Conservation (phyloP, 2,797 vertebrate genomes). For the Psittacula echo region DNA sequence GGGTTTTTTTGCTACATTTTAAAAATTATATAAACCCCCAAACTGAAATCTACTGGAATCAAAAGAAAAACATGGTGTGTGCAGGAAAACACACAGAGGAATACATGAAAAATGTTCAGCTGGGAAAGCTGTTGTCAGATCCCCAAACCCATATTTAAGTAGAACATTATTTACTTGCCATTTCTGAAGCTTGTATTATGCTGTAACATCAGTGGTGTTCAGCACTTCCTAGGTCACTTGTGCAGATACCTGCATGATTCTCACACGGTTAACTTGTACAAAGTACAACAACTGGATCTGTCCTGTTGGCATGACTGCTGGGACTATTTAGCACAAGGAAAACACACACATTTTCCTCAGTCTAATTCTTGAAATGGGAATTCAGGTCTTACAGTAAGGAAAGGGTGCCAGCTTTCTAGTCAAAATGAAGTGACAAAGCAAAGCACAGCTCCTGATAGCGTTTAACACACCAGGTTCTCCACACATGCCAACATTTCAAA, state of each 20-base stretch:
- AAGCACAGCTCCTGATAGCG: neutral
- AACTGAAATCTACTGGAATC: neutral
- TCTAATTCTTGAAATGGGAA: neutral
- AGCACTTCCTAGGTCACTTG: neutral
- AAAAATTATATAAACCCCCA: neutral
- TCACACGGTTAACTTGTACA: rapidly evolving
- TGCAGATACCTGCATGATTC: neutral
- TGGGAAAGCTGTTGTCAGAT: neutral
- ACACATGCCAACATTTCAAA: neutral
- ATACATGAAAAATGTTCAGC: neutral
- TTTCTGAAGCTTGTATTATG: neutral
- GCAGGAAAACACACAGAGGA: neutral
- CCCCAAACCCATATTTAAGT: neutral
- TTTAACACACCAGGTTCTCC: neutral
- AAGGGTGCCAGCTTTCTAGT: neutral
- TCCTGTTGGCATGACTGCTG: neutral
- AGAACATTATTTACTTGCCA: neutral
- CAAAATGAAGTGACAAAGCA: neutral
- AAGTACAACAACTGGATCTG: neutral
- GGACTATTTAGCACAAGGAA: neutral
- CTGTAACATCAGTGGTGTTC: neutral
- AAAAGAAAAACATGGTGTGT: neutral
- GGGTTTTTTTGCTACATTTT: neutral
- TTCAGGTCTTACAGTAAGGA: neutral
- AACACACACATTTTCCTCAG: neutral